phyloP scores from a whole-genome alignment of 1,140 invertebrate species.

The Drosophila nikananu region DNA sequence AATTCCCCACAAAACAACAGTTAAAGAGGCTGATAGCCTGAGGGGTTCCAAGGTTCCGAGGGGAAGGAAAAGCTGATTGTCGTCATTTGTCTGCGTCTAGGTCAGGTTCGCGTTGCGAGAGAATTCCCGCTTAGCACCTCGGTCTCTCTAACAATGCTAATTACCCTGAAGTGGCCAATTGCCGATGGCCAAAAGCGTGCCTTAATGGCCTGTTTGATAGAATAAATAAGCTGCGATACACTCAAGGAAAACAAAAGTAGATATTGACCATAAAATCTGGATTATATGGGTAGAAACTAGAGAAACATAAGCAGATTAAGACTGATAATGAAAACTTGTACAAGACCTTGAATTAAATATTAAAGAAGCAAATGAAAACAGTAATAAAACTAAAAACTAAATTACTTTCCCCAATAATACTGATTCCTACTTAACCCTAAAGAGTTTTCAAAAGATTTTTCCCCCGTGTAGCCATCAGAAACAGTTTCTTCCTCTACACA shows the following conservation, averaged over 20 bases:
- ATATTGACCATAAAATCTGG: background rate
- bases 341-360: background rate
- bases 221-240: constrained; percentile 13
- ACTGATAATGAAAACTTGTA: background rate
- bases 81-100: constrained; percentile 61
- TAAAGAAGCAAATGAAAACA: no score
- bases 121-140: constrained; percentile 44
- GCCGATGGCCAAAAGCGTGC: constrained; percentile 44
- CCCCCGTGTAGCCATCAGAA: constrained; percentile 4
- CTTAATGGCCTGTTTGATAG: constrained; percentile 45
- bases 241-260: background rate
- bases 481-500: background rate
- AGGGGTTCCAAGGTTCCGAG: background rate
- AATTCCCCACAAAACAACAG: constrained; percentile 31
- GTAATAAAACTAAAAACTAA: background rate
- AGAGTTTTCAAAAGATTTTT: background rate
- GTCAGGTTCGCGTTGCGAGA: constrained; percentile 51
- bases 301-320: background rate
- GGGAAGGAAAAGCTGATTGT: constrained; percentile 27
- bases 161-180: constrained; percentile 62
- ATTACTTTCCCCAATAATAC: background rate
- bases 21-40: constrained; percentile 5
- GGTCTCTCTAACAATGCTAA: constrained; percentile 41
- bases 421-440: background rate
- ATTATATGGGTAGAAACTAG: background rate